A percentile compares a stretch with the other conserved stretches of the same genome.
phyloP scores from a whole-genome alignment of 37 sponge, comb jelly and placozoan species.

The Corticium candelabrum region DNA sequence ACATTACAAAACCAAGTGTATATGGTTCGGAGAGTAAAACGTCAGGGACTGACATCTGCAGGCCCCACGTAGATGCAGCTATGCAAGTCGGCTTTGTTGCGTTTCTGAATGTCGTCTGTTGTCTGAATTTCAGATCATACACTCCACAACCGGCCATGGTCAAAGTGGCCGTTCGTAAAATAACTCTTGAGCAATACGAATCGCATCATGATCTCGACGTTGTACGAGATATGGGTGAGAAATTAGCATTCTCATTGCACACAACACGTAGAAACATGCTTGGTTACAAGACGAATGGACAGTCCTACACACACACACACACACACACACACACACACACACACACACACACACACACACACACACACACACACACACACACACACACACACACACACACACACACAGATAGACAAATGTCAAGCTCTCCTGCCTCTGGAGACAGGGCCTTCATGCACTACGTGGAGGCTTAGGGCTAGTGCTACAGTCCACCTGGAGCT shows the following conservation, averaged over 20 bases:
- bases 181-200: constrained; percentile 40
- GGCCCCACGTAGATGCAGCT: no score
- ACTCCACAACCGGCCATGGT: constrained; percentile 35
- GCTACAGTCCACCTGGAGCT: not conserved
- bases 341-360: constrained; percentile 5
- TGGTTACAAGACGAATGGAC: not conserved
- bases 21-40: constrained; percentile 2
- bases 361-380: not conserved
- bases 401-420: no score
- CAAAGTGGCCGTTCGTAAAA: constrained; percentile 58
- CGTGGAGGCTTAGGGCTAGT: no score
- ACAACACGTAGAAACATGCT: no score
- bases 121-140: no score
- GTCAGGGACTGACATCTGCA: no score
- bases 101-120: no score
- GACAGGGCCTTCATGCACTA: no score
- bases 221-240: constrained; percentile 35
- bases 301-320: no score
- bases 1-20: not conserved
- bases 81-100: no score
- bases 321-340: constrained; percentile 5
- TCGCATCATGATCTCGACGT: constrained; percentile 38
- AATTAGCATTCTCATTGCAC: no score
- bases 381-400: not conserved
- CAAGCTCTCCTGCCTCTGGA: no score